Conservation (phyloP, 2,113 vertebrate genomes). For the Delphinapterus leucas region DNA sequence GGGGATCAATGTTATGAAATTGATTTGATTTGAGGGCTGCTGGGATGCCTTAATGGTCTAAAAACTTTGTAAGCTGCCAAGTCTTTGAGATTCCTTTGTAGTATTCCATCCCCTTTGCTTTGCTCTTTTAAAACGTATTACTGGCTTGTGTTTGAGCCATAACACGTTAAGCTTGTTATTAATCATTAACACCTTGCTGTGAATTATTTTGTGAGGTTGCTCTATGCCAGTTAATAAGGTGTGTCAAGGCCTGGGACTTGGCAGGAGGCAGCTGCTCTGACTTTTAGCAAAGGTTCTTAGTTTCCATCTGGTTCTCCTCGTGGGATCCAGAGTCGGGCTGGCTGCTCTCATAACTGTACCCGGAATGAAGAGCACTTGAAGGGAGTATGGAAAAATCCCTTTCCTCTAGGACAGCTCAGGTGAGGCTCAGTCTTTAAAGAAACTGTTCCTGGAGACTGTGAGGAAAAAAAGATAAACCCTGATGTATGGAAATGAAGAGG, state of each 20-base stretch:
- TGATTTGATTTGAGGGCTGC: neutral
- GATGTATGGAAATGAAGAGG: neutral
- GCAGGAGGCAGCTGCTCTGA: neutral
- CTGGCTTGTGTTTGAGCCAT: neutral
- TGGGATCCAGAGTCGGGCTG: neutral
- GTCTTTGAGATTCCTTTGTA: neutral
- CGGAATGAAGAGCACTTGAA: neutral
- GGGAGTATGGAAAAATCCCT: neutral
- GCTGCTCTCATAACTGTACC: neutral
- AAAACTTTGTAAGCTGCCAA: neutral
- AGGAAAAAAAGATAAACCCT: neutral
- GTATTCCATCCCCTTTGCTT: neutral
- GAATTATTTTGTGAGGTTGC: neutral
- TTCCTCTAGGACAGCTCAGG: neutral
- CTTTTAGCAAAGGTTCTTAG: neutral
- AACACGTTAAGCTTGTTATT: neutral
- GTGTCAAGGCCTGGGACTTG: neutral
- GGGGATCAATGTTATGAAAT: neutral
- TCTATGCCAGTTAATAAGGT: neutral
- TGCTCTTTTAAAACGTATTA: neutral
- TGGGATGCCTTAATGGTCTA: neutral
- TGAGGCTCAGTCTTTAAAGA: neutral
- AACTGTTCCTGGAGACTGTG: neutral
- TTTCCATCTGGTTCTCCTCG: neutral
- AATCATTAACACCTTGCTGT: constrained; percentile 16